These are phyloP conservation scores for Polyommatus icarus DNA, from an alignment of 2,888 invertebrate species.

Conservation along the genomic window DNA sequence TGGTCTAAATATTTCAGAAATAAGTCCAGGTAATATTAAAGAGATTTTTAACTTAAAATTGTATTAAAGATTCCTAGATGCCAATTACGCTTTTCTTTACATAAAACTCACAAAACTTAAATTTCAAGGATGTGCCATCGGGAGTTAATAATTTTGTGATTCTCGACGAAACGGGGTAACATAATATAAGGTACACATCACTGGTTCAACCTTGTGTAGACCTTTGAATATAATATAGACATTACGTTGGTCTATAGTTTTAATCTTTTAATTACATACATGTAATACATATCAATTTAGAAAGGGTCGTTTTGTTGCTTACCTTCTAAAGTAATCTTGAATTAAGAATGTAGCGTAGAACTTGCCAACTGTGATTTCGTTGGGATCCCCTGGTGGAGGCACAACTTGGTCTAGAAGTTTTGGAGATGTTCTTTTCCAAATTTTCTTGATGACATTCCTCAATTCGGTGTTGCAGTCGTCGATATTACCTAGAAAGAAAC, in stretches of 20 bases:
- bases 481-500: constrained; percentile 65
- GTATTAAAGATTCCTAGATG: neutral
- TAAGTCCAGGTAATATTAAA: neutral
- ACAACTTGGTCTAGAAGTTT: constrained; percentile 99
- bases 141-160: constrained; percentile 13
- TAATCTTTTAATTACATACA: constrained; percentile 21
- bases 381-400: constrained; percentile 99
- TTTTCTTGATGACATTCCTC: constrained; percentile 96
- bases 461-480: constrained; percentile 97
- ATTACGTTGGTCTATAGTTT: neutral
- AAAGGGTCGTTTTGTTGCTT: constrained; percentile 24
- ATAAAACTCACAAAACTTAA: neutral
- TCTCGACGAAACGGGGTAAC: constrained; percentile 4
- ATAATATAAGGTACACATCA: neutral
- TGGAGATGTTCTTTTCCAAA: constrained; percentile 98
- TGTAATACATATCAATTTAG: neutral
- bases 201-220: neutral
- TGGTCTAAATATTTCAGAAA: neutral
- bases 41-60: neutral
- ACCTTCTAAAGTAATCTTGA: constrained; percentile 98
- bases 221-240: neutral
- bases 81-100: neutral
- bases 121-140: neutral
- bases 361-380: constrained; percentile 99
- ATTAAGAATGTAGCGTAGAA: constrained; percentile 99